Conservation (phyloP, 2,797 vertebrate genomes). For the Coranthus polyacanthus region DNA sequence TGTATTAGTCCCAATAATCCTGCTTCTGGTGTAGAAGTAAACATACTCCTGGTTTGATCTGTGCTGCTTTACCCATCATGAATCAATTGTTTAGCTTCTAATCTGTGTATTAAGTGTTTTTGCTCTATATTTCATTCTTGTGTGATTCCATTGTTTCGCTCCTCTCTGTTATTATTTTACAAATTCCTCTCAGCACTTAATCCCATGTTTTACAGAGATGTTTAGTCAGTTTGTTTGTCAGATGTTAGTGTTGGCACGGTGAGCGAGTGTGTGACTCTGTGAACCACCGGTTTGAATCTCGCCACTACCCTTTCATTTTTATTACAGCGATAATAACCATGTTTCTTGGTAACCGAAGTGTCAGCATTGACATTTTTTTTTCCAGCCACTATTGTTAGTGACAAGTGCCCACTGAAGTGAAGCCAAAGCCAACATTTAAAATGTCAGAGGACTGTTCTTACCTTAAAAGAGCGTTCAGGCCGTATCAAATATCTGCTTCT, state of each 20-base stretch:
- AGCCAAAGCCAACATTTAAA: conserved; percentile 37
- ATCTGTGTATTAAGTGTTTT: conserved; percentile 8
- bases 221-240: conserved; percentile 24
- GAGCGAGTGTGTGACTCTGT: background rate
- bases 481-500: conserved; percentile 31
- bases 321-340: conserved; percentile 27
- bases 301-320: conserved; percentile 20
- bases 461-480: conserved; percentile 22
- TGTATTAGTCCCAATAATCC: conserved; percentile 47
- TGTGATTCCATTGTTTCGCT: background rate
- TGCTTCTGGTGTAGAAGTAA: conserved; percentile 18
- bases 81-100: conserved; percentile 16
- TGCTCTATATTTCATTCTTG: conserved; percentile 4
- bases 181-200: conserved; percentile 6
- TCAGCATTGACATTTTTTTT: conserved; percentile 21
- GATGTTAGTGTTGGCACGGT: conserved; percentile 25
- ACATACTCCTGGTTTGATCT: conserved; percentile 13
- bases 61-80: conserved; percentile 12
- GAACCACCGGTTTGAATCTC: conserved; percentile 2
- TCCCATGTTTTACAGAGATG: conserved; percentile 16
- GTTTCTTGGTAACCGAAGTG: conserved; percentile 18
- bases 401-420: conserved; percentile 31
- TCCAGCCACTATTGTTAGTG: background rate
- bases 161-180: background rate
- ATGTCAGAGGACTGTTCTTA: conserved; percentile 41